Conservation (phyloP, 2,113 vertebrate species). For the Esox niger region DNA sequence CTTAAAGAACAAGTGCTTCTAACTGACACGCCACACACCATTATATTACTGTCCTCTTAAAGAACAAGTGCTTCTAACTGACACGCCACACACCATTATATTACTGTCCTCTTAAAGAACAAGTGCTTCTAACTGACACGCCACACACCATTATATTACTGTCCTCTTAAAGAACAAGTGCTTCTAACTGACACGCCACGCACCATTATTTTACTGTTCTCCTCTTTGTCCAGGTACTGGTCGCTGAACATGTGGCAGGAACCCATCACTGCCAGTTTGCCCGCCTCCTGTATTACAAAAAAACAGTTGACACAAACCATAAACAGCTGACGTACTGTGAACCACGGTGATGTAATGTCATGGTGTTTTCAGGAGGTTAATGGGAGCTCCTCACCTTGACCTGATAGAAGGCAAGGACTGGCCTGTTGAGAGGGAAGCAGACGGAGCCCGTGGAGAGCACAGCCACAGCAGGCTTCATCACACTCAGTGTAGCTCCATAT, state of each 20-base stretch:
- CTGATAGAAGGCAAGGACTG: slow-evolving; percentile 85
- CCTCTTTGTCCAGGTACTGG: slow-evolving; percentile 96
- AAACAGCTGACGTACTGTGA: not conserved
- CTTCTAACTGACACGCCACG: slow-evolving; percentile 27
- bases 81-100: too few species aligned
- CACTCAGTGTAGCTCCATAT: slow-evolving; percentile 89
- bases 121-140: too few species aligned
- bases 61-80: too few species aligned
- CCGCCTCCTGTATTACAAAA: slow-evolving; percentile 61
- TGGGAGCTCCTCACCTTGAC: slow-evolving; percentile 73
- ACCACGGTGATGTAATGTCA: not conserved
- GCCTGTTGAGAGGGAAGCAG: slow-evolving; percentile 76
- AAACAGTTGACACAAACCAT: not conserved
- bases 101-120: too few species aligned
- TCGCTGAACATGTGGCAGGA: slow-evolving; percentile 97
- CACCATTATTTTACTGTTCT: slow-evolving; percentile 95
- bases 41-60: too few species aligned
- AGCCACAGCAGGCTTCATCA: slow-evolving; percentile 91
- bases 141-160: too few species aligned
- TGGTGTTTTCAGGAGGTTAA: too few species aligned
- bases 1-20: too few species aligned
- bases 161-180: not conserved
- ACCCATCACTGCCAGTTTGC: slow-evolving; percentile 88
- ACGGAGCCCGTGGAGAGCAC: slow-evolving; percentile 92
- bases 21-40: too few species aligned